These are phyloP conservation scores for Bugula neritina DNA, from an alignment of 2,888 invertebrate genomes.

Conservation along the genomic window DNA sequence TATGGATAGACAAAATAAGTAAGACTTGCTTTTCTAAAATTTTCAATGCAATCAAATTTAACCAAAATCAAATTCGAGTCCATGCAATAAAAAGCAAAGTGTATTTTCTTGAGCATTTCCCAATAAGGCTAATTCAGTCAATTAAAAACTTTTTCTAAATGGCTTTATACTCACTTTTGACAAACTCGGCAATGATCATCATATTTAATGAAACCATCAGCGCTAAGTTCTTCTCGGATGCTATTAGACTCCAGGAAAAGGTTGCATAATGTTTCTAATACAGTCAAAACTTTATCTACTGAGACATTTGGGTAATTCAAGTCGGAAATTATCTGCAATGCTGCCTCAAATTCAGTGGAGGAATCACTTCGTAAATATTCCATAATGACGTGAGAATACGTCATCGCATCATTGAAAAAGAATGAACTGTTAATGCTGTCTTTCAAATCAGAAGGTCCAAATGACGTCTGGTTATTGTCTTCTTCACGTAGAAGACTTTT, in stretches of 20 bases:
- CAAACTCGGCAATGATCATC: constrained; percentile 55
- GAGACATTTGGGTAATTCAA: constrained; percentile 46
- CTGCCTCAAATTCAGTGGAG: constrained; percentile 54
- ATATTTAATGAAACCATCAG: constrained; percentile 68
- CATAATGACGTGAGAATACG: constrained; percentile 89
- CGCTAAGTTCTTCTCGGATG: constrained; percentile 84
- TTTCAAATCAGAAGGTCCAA: constrained; percentile 92
- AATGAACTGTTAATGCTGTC: constrained; percentile 90
- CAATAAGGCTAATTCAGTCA: neutral
- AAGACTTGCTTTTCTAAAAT: too few relatives aligned
- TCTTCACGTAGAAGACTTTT: constrained; percentile 63
- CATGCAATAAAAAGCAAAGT: neutral
- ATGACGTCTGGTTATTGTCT: constrained; percentile 64
- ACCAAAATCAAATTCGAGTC: too few relatives aligned
- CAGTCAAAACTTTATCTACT: constrained; percentile 46
- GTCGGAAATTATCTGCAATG: constrained; percentile 41
- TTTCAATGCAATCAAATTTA: too few relatives aligned
- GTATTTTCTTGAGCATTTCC: neutral
- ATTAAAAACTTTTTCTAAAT: neutral
- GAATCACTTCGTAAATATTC: constrained; percentile 79
- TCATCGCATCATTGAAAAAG: constrained; percentile 86
- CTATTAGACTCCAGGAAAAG: constrained; percentile 87
- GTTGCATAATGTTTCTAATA: constrained; percentile 81
- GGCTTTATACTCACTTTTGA: constrained; percentile 44
- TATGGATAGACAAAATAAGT: too few relatives aligned